Evolutionary conservation across 2,888 invertebrate genomes (phyloP).

Genomic region (Tridacna gigas): DNA sequence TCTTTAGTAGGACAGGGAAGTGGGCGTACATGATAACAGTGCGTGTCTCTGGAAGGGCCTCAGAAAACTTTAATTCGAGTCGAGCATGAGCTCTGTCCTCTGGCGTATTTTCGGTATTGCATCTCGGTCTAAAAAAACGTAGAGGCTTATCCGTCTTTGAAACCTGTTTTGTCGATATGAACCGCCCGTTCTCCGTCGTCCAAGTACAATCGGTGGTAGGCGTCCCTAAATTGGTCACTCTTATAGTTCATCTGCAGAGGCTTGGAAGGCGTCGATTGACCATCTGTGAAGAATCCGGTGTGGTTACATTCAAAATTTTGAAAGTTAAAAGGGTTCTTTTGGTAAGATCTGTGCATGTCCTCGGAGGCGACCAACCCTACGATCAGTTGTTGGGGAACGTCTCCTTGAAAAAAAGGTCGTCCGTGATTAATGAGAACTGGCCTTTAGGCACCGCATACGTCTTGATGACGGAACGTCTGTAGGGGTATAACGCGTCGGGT

Average conservation of each 20-base stretch:
- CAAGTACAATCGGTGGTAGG: slow-evolving; percentile 16
- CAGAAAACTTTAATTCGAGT: slow-evolving; percentile 32
- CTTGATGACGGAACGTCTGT: slow-evolving; percentile 40
- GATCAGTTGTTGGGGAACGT: slow-evolving; percentile 40
- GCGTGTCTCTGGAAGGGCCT: no score
- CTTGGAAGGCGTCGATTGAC: slow-evolving; percentile 32
- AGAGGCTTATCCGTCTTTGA: slow-evolving; percentile 30
- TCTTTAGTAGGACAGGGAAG: no score
- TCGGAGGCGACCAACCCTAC: slow-evolving; percentile 35
- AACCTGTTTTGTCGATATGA: slow-evolving; percentile 12
- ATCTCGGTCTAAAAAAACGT: slow-evolving; percentile 7
- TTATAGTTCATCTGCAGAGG: slow-evolving; percentile 42
- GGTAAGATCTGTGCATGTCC: slow-evolving; percentile 30
- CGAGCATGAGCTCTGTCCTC: slow-evolving; percentile 34
- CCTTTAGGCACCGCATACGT: slow-evolving; percentile 39
- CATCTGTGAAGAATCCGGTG: slow-evolving; percentile 37
- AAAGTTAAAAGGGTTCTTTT: slow-evolving; percentile 43
- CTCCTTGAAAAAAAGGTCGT: slow-evolving; percentile 45
- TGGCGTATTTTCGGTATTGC: background rate
- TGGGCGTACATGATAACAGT: no score
- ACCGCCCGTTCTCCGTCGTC: background rate
- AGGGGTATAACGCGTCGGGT: slow-evolving; percentile 42
- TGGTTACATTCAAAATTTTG: slow-evolving; percentile 41
- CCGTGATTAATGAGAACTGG: slow-evolving; percentile 42
- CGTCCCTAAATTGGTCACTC: slow-evolving; percentile 15